A percentile compares a stretch with the other conserved stretches of the same genome.
These are phyloP conservation scores for Chrysina gloriosa DNA, from an alignment of 2,888 invertebrate genomes.

Conservation along the genomic window DNA sequence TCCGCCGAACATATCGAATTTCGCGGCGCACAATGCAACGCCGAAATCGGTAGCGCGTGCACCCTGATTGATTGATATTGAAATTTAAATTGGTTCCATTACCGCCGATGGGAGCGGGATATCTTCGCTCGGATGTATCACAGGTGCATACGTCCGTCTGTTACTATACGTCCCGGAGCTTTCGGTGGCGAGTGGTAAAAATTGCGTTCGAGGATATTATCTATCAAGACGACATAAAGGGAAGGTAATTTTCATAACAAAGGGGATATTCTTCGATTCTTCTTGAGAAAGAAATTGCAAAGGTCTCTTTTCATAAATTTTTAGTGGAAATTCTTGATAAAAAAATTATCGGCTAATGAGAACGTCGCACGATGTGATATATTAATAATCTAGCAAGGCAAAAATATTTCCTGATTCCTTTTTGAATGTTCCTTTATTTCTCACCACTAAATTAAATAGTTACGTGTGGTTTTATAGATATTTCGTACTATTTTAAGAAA, in stretches of 20 bases:
- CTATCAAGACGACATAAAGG: no score
- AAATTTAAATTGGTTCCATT: constrained; percentile 9
- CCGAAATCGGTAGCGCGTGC: no score
- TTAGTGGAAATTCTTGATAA: no score
- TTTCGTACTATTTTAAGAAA: no score
- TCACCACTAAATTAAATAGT: not conserved
- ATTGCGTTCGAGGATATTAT: no score
- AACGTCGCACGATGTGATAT: not conserved
- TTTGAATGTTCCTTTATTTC: not conserved
- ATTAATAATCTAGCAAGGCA: no score
- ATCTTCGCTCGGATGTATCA: not conserved
- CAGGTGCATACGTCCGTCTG: not conserved
- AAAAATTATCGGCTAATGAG: no score
- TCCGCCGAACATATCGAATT: not conserved
- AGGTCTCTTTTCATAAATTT: no score
- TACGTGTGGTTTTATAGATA: not conserved
- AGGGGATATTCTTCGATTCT: no score
- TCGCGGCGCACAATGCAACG: not conserved
- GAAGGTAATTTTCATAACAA: no score
- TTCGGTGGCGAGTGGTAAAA: not conserved
- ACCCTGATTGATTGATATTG: constrained; percentile 3
- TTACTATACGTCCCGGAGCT: not conserved
- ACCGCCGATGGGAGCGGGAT: not conserved
- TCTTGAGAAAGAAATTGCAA: not conserved
- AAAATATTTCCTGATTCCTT: not conserved